These are phyloP conservation scores for Sebastes diploproa DNA, from an alignment of 2,797 vertebrate genomes.

Conservation along the genomic window DNA sequence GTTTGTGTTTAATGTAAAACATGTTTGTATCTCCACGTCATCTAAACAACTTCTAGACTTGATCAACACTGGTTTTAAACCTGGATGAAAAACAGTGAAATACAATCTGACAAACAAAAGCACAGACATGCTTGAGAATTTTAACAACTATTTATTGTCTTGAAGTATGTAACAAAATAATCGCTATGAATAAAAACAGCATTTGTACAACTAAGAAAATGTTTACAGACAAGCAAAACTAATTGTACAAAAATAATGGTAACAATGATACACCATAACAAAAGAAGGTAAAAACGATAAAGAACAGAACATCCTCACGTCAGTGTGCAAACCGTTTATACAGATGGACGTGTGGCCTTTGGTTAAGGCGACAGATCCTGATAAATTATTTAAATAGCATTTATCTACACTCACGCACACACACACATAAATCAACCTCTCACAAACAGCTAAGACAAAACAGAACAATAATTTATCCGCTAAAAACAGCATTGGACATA, in stretches of 20 bases:
- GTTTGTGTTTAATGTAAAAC: conserved; percentile 11
- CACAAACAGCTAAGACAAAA: conserved; percentile 85
- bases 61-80: background rate
- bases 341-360: conserved; percentile 91
- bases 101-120: conserved; percentile 11
- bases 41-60: background rate
- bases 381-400: conserved; percentile 99
- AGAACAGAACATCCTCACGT: conserved; percentile 92
- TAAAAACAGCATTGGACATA: conserved; percentile 89
- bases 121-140: conserved; percentile 46
- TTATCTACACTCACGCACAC: conserved; percentile 87
- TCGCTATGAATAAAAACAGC: conserved; percentile 90
- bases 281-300: conserved; percentile 83
- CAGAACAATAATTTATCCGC: conserved; percentile 94
- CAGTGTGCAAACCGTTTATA: conserved; percentile 99
- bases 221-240: conserved; percentile 92
- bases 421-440: conserved; percentile 44
- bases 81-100: background rate
- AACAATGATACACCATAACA: conserved; percentile 73
- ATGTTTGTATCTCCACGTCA: background rate
- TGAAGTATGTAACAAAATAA: conserved; percentile 91
- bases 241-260: conserved; percentile 89
- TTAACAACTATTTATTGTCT: conserved; percentile 91
- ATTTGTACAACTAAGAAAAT: conserved; percentile 92
- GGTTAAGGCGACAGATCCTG: conserved; percentile 89